Evolutionary conservation across 2,113 vertebrate species (phyloP).

Genomic region (Aythya baeri): DNA sequence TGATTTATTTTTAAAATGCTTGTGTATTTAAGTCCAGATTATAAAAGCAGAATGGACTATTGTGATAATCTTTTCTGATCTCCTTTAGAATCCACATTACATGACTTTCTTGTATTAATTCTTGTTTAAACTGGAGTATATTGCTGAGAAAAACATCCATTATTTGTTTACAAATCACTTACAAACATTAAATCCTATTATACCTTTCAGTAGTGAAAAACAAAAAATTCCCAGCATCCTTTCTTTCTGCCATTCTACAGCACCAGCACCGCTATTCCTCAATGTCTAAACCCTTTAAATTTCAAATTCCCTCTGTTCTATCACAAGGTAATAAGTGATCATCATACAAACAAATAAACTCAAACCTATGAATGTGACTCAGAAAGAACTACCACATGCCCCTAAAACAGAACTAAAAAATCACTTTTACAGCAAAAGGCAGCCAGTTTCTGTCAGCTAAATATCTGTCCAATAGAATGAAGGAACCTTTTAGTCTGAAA

Average conservation of each 20-base stretch:
- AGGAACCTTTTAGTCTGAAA: too few relatives aligned
- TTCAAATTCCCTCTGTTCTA: not conserved
- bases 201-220: not conserved
- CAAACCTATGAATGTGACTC: not conserved
- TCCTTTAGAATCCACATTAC: slow-evolving; percentile 53
- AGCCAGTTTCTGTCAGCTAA: too few relatives aligned
- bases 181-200: slow-evolving; percentile 31
- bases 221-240: not conserved
- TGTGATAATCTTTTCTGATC: slow-evolving; percentile 62
- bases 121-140: slow-evolving; percentile 37
- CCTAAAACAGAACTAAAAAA: too few relatives aligned
- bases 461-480: too few relatives aligned
- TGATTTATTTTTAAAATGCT: slow-evolving; percentile 53
- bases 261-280: not conserved
- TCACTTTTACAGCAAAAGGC: too few relatives aligned
- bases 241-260: not conserved
- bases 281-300: not conserved
- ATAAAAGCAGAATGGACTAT: slow-evolving; percentile 29
- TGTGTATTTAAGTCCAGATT: slow-evolving; percentile 40
- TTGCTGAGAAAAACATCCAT: slow-evolving; percentile 29
- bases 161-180: slow-evolving; percentile 44
- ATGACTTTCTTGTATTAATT: slow-evolving; percentile 51
- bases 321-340: not conserved
- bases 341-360: not conserved
- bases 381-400: too few relatives aligned